Evolutionary conservation across 2,888 invertebrate species (phyloP).

Genomic region (Drosophila paranaensis): DNA sequence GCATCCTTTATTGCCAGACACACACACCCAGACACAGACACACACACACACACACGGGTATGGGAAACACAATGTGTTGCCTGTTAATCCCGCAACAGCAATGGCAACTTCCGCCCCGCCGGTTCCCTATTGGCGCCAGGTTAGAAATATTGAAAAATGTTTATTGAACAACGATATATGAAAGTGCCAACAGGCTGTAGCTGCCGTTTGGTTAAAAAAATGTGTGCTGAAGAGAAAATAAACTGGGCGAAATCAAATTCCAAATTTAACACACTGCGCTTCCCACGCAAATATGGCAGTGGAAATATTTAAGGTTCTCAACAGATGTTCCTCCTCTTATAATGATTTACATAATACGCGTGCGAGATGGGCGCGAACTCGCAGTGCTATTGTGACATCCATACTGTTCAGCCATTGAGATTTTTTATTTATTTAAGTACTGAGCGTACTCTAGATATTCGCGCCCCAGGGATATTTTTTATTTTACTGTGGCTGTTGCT

Average conservation of each 20-base stretch:
- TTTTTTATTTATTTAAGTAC: slow-evolving; percentile 9
- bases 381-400: slow-evolving; percentile 31
- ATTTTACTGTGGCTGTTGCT: background rate
- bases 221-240: slow-evolving; percentile 43
- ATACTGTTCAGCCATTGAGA: slow-evolving; percentile 24
- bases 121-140: slow-evolving; percentile 37
- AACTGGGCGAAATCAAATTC: slow-evolving; percentile 68
- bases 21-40: slow-evolving; percentile 20
- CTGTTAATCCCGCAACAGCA: slow-evolving; percentile 70
- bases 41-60: slow-evolving; percentile 13
- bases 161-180: slow-evolving; percentile 68
- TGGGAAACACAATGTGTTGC: slow-evolving; percentile 21
- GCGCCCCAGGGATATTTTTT: slow-evolving; percentile 9
- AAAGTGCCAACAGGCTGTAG: slow-evolving; percentile 45
- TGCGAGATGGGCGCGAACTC: background rate
- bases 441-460: slow-evolving; percentile 16
- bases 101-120: slow-evolving; percentile 31
- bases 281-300: slow-evolving; percentile 8
- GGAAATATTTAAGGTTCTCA: slow-evolving; percentile 64
- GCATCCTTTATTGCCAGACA: slow-evolving; percentile 26
- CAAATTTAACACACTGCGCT: slow-evolving; percentile 33
- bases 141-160: slow-evolving; percentile 75
- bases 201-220: slow-evolving; percentile 20
- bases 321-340: slow-evolving; percentile 63
- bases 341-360: slow-evolving; percentile 73